phyloP scores from a whole-genome alignment of 2,888 invertebrate genomes.

The Eucera pruinosa region DNA sequence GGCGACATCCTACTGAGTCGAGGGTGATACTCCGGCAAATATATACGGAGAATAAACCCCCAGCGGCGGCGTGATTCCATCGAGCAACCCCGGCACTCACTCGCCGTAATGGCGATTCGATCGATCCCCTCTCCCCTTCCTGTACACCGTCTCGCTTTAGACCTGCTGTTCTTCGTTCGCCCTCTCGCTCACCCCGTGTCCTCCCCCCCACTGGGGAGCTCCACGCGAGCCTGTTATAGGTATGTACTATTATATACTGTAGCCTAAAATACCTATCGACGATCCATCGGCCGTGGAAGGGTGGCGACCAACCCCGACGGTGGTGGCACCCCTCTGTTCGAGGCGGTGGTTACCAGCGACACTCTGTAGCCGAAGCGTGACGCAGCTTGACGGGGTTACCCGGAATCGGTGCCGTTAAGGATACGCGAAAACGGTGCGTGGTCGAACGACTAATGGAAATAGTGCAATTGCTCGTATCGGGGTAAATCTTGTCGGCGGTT shows the following conservation, averaged over 20 bases:
- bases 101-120: slow-evolving; percentile 83
- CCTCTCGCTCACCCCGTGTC: slow-evolving; percentile 48
- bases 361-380: slow-evolving; percentile 60
- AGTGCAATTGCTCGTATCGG: neutral
- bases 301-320: slow-evolving; percentile 29
- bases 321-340: slow-evolving; percentile 44
- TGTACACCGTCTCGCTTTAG: slow-evolving; percentile 56
- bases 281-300: slow-evolving; percentile 70
- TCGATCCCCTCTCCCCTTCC: slow-evolving; percentile 76
- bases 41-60: slow-evolving; percentile 82
- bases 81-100: slow-evolving; percentile 78
- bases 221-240: slow-evolving; percentile 68
- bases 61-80: slow-evolving; percentile 82
- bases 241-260: slow-evolving; percentile 72
- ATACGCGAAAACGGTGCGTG: slow-evolving; percentile 8
- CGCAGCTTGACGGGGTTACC: slow-evolving; percentile 46
- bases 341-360: slow-evolving; percentile 59
- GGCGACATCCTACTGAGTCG: slow-evolving; percentile 75
- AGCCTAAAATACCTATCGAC: slow-evolving; percentile 75
- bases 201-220: slow-evolving; percentile 43
- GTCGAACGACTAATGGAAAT: slow-evolving; percentile 23
- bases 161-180: too few relatives aligned
- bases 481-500: neutral
- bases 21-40: slow-evolving; percentile 82
- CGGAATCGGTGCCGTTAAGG: slow-evolving; percentile 19